A percentile compares a stretch with the other conserved stretches of the same genome.
Conservation (phyloP, 2,888 invertebrate genomes). For the Chaitophorus viminalis region DNA sequence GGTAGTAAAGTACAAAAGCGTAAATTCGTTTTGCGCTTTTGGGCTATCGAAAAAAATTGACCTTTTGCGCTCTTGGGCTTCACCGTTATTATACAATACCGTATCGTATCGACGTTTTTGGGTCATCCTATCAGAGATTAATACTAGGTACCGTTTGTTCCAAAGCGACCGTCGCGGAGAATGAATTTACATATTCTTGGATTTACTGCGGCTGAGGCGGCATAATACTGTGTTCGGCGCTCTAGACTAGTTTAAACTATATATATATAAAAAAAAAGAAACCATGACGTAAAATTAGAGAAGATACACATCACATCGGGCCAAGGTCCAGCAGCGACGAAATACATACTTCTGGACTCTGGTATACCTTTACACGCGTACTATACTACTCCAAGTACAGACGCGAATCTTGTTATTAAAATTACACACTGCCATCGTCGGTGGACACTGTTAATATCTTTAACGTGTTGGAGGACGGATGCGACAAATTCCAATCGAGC, state of each 20-base stretch:
- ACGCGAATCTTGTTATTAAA: not conserved
- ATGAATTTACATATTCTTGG: not conserved
- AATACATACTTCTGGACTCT: not conserved
- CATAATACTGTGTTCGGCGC: not conserved
- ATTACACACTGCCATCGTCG: not conserved
- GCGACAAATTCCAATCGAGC: constrained; percentile 25
- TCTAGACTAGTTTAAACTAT: not conserved
- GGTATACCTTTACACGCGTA: not conserved
- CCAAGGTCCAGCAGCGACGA: not conserved
- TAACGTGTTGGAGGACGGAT: not conserved
- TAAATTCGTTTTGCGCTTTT: no score
- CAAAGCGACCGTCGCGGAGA: not conserved
- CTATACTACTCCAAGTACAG: not conserved
- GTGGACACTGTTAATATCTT: not conserved
- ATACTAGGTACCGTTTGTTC: not conserved
- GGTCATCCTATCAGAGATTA: not conserved
- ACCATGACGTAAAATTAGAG: not conserved
- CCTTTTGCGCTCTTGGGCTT: no score
- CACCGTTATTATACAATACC: no score
- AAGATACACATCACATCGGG: not conserved
- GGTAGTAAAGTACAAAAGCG: no score
- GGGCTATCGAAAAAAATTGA: no score
- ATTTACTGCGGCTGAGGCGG: not conserved
- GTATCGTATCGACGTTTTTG: not conserved
- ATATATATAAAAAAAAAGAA: not conserved